Percentiles rank a stretch among this genome's conserved stretches.
Evolutionary conservation across 2,797 vertebrate genomes (phyloP).

Genomic region (Rhinatrema bivittatum): DNA sequence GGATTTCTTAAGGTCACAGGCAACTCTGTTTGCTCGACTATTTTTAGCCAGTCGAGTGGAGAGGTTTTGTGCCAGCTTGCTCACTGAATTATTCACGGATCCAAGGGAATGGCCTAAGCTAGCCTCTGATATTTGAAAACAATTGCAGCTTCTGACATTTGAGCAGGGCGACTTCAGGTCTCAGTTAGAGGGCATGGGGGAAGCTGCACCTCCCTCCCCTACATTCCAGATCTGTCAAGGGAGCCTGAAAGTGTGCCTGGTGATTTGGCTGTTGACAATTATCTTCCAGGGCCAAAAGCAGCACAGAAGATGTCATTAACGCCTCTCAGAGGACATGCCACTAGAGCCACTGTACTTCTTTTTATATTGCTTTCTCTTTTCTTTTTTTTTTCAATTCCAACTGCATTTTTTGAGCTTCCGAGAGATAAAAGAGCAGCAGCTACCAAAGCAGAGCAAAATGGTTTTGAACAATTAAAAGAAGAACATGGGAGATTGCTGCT

Average conservation of each 20-base stretch:
- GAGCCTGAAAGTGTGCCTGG: slow-evolving; percentile 2
- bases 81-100: slow-evolving; percentile 39
- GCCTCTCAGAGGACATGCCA: background rate
- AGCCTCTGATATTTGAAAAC: slow-evolving; percentile 28
- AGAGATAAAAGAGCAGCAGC: slow-evolving; percentile 5
- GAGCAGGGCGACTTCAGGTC: slow-evolving; percentile 15
- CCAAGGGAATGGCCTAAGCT: slow-evolving; percentile 6
- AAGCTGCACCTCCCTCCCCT: background rate
- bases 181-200: background rate
- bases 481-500: slow-evolving; percentile 31
- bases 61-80: slow-evolving; percentile 14
- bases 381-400: background rate
- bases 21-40: slow-evolving; percentile 20
- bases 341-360: background rate
- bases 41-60: slow-evolving; percentile 32
- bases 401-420: slow-evolving; percentile 4
- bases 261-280: background rate
- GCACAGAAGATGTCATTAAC: background rate
- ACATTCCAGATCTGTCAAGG: slow-evolving; percentile 9
- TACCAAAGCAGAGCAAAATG: slow-evolving; percentile 25
- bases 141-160: slow-evolving; percentile 23
- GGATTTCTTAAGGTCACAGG: slow-evolving; percentile 22
- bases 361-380: background rate
- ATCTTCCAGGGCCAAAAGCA: background rate
- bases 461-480: slow-evolving; percentile 22